Percentiles rank a stretch among this genome's conserved stretches.
phyloP scores from a whole-genome alignment of 35 echinoderm and acorn worm species.

The Lytechinus variegatus region DNA sequence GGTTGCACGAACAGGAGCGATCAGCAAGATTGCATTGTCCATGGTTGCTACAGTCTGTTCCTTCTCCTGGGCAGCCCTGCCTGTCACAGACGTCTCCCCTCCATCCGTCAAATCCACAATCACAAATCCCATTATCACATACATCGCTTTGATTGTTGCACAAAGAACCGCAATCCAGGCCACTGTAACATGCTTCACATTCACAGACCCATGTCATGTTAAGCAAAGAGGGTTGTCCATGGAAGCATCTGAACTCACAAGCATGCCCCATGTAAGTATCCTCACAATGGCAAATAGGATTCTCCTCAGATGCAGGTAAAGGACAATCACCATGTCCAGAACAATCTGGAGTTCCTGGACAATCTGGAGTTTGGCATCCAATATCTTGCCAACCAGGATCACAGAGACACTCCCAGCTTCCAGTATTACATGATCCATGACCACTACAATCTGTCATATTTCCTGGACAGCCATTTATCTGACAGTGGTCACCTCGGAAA shows the following conservation, averaged over 20 bases:
- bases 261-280: slow-evolving; percentile 78
- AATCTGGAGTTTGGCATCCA: slow-evolving; percentile 89
- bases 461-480: slow-evolving; percentile 86
- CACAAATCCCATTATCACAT: slow-evolving; percentile 69
- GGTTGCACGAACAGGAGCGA: slow-evolving; percentile 63
- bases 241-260: slow-evolving; percentile 77
- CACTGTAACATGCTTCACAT: slow-evolving; percentile 75
- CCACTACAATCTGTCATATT: slow-evolving; percentile 65
- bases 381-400: slow-evolving; percentile 89
- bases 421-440: slow-evolving; percentile 84
- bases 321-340: slow-evolving; percentile 71
- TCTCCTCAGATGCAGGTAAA: slow-evolving; percentile 62
- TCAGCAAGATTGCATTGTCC: slow-evolving; percentile 80
- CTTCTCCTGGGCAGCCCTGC: slow-evolving; percentile 72
- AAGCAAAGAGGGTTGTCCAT: slow-evolving; percentile 51
- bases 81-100: slow-evolving; percentile 73
- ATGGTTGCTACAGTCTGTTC: slow-evolving; percentile 79
- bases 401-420: slow-evolving; percentile 82
- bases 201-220: slow-evolving; percentile 83
- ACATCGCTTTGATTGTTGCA: slow-evolving; percentile 65
- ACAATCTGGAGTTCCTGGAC: slow-evolving; percentile 84
- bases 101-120: slow-evolving; percentile 87
- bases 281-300: slow-evolving; percentile 67
- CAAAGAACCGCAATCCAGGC: slow-evolving; percentile 63
- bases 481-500: slow-evolving; percentile 71